Conservation (phyloP, 2,888 invertebrate genomes). For the Hymenopus coronatus region DNA sequence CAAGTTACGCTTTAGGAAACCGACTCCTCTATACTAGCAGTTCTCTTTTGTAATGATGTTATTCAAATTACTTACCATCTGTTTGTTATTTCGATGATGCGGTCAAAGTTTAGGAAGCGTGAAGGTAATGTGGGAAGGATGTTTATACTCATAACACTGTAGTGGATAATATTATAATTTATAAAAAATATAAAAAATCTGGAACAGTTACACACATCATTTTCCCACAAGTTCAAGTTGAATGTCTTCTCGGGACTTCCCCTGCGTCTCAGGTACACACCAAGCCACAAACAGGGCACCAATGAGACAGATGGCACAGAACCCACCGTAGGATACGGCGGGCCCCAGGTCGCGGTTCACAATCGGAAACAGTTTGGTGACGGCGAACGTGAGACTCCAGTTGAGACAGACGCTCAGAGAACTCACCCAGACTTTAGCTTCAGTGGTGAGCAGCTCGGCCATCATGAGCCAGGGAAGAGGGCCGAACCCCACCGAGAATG, state of each 20-base stretch:
- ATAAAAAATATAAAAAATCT: not conserved
- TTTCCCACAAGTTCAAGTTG: conserved; percentile 10
- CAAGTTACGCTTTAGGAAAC: no score
- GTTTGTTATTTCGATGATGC: no score
- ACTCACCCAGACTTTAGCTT: conserved; percentile 69
- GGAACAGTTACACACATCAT: not conserved
- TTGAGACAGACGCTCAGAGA: conserved; percentile 72
- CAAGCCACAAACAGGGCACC: not conserved
- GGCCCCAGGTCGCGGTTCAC: conserved; percentile 58
- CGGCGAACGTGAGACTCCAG: conserved; percentile 71
- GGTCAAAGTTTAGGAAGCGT: no score
- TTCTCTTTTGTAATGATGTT: no score
- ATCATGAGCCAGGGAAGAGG: conserved; percentile 61
- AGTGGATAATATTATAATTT: not conserved
- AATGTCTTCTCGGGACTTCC: conserved; percentile 10
- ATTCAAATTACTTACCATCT: no score
- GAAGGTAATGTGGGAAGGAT: not conserved
- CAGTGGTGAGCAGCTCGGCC: conserved; percentile 62
- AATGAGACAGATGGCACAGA: conserved; percentile 60
- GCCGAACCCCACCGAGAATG: conserved; percentile 54
- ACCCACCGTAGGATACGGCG: conserved; percentile 74
- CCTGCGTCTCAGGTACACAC: conserved; percentile 13
- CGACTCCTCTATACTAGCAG: no score
- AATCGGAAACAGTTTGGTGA: conserved; percentile 65
- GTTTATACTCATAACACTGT: not conserved